Base-by-base conservation (phyloP, 2,113 vertebrate genomes). In the Silurus asotus region DNA sequence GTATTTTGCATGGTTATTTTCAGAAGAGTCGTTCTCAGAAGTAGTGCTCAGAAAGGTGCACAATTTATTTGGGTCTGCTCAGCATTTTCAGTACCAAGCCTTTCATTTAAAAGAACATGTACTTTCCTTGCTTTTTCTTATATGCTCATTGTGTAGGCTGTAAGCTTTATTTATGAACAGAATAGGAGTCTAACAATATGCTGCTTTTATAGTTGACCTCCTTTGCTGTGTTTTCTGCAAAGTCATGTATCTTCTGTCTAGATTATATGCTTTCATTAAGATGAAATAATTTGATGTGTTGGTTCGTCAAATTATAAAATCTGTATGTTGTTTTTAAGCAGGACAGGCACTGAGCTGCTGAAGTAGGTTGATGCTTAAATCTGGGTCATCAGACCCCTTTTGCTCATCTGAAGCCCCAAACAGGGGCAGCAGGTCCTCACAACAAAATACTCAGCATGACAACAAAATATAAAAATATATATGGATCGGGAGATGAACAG, bases 311-410 rank as follows among this genome's bases (percentile, higher is more conserved):
- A 83, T 25, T 72, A 64, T 15, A 45, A 76, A 56, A 62, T 58
- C 0, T 1, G 53, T 88, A 23, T 13, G 62, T 74, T 81, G 76
- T 83, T 82, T 51, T 88, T 91, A 81, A 51, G 70, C 85, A 82
- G 65, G 67, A 55, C 28, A 53, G 88, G 74, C 78, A 87, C 87
- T 90, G 80, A 88, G 84, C 84, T 87, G 83, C 70, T 89, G 83
- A 90, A 90, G 82, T 89, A 82, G 75, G 83, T 91, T 86, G 83
- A 89, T 91, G 6, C 0, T 55, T 89, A 90, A 92, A 94, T 94
- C 89, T 94, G 90, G 93, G 93, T 93, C 92, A 93, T 75, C 86
- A 48, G 85, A 90, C 89, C 88, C 89, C 72, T 88, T 81, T 91
- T 85, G 84, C 0, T 0, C 75, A 67, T 91, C 76, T 87, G 87